Base-by-base conservation (phyloP, 2,888 invertebrate genomes). In the Isoperla grammatica region DNA sequence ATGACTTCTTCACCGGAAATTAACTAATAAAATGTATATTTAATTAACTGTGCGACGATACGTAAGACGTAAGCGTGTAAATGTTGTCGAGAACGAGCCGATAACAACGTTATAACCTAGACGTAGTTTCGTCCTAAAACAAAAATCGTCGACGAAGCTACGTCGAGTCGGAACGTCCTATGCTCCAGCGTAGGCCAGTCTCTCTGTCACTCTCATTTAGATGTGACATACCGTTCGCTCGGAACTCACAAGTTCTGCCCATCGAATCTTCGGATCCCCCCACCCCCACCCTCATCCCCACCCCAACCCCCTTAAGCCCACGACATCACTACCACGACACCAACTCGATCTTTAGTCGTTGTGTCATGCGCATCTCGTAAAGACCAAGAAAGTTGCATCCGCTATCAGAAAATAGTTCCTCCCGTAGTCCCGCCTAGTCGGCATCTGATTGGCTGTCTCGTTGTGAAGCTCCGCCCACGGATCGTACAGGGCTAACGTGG, bases 371-470 rank as follows among this genome's bases (percentile, higher is more conserved):
- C 53, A 39, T 17, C 8, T 12, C 39, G 53, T 13, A 53, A 45
- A 39, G 53, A 53, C 37, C 8, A 15, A 39, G 22, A 17, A 23
- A 17, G 45, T 55, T 22, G 17, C 56, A 29, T 59, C 61, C 59
- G 59, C 61, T 49, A 6, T 19, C 40, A 48, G 59, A 43, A 62
- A 62, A 45, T 62, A 62, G 61, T 62, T 20, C 61, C 45, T n/a
- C 46, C 15, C 1, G 11, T 40, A 11, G 56, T 56, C 56, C 61
- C 61, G 37, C 59, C 61, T 19, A 5, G 17, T 12, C 37, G 40
- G 15, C 8, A 5, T 2, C 11, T 17, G 53, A 53, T 53, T 53
- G 39, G 53, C 37, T 9, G 39, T 9, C 12, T 53, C 39, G 15
- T 39, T 39, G 15, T 11, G 53, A 46, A 46, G 19, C 53, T 19